phyloP scores from a whole-genome alignment of 2,888 invertebrate species.

The Phalera bucephala region DNA sequence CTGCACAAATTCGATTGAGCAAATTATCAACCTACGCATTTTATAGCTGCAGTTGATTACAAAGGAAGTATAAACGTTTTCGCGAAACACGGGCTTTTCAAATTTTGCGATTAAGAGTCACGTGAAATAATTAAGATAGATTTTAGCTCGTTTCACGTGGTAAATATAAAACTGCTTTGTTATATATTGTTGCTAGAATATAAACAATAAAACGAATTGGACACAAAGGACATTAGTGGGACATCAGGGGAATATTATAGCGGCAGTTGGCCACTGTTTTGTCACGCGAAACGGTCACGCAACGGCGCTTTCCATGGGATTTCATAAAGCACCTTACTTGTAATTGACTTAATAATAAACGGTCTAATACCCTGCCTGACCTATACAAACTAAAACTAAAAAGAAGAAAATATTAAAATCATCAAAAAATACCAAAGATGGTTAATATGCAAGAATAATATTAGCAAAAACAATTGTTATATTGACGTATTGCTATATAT shows the following conservation, averaged over 20 bases:
- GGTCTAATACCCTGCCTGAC: conserved; percentile 11
- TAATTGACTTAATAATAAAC: conserved; percentile 51
- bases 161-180: conserved; percentile 19
- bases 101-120: conserved; percentile 20
- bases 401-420: too few relatives aligned
- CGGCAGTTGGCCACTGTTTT: conserved; percentile 34
- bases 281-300: conserved; percentile 72
- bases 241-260: conserved; percentile 49
- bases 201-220: conserved; percentile 51
- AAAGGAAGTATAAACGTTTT: conserved; percentile 21
- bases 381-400: conserved; percentile 3
- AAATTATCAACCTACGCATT: conserved; percentile 25
- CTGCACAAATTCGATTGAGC: conserved; percentile 28
- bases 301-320: conserved; percentile 60
- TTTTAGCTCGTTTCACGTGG: conserved; percentile 19
- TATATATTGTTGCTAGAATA: conserved; percentile 24
- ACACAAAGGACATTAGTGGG: conserved; percentile 59
- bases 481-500: conserved; percentile 14
- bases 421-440: neutral
- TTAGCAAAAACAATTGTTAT: neutral
- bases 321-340: conserved; percentile 44
- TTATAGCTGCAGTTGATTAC: conserved; percentile 22
- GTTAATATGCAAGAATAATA: neutral
- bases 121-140: conserved; percentile 16
- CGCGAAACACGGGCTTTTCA: conserved; percentile 21